Evolutionary conservation across 2,113 vertebrate species (phyloP), one percentile per base, ranked within the genome.

Genomic region (Anthoscopus minutus): DNA sequence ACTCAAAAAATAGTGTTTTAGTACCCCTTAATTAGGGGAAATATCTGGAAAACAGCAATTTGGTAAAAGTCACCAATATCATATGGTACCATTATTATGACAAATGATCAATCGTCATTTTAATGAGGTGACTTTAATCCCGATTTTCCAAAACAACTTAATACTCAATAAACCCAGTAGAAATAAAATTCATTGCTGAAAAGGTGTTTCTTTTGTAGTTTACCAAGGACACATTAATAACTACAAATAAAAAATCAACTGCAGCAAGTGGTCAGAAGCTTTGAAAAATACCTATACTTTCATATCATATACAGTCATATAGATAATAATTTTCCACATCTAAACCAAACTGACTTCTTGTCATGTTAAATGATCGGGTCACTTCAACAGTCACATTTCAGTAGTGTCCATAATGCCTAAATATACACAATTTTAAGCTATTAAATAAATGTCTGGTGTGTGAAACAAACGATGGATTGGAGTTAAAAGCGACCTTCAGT

Each of bases 41-140:
- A 88, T 81, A 86, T 7, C 79, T 64, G 87, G 69, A 91, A 95
- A 97, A 91, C 28, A 94, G 40, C 54, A 86, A 81, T 89, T 97
- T 87, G 58, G 89, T 93, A 88, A 92, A 94, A 94, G 73, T 91
- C 90, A 62, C 48, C 60, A 50, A 66, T 94, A 94, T 93, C 74
- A 81, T 47, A 74, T 37, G 48, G 51, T n/a, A 69, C 58, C 79
- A 72, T 81, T 96, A 90, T 40, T 44, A 88, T 50, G 82, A 94
- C 62, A 92, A 95, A 97, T 86, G 37, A 93, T 91, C 77, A 93
- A 91, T 79, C 77, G 81, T 51, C 31, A 83, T 81, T 96, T 96
- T 92, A 92, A 92, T 88, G 66, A 86, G 69, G 74, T 88, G 60
- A 95, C 81, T 92, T 93, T 89, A 72, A 94, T 81, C 30, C 40